A percentile compares a stretch with the other conserved stretches of the same genome.
Evolutionary conservation across 2,113 vertebrate species (phyloP).

Genomic region (Burhinus bistriatus): DNA sequence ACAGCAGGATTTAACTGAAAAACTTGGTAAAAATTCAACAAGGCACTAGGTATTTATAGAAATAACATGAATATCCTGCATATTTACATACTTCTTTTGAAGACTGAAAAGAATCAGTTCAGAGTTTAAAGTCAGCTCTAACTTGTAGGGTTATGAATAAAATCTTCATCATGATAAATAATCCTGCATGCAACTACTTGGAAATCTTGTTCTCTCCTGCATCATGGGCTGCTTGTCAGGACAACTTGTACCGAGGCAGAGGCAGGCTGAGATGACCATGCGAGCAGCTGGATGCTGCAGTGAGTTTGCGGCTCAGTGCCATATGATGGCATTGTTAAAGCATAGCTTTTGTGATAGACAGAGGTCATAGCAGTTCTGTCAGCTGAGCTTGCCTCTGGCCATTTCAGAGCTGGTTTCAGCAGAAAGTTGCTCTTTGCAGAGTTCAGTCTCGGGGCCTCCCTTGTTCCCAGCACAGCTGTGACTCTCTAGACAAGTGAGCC

Average conservation of each 20-base stretch:
- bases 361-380: not conserved
- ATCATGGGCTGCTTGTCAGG: not conserved
- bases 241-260: not conserved
- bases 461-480: not conserved
- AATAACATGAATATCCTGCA: not conserved
- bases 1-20: too few relatives aligned
- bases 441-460: not conserved
- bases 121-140: not conserved
- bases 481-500: not conserved
- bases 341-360: not conserved
- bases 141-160: not conserved
- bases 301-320: not conserved
- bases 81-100: not conserved
- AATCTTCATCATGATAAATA: not conserved
- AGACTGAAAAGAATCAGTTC: not conserved
- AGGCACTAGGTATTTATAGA: not conserved
- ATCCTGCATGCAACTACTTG: not conserved
- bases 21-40: too few relatives aligned
- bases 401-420: not conserved
- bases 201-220: not conserved
- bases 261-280: not conserved
- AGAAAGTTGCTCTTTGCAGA: not conserved
- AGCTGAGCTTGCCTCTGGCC: not conserved
- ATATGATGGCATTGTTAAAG: not conserved
- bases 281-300: rapidly evolving